Evolutionary conservation across 1,140 invertebrate species (phyloP).

Genomic region (Drosophila seguyi): DNA sequence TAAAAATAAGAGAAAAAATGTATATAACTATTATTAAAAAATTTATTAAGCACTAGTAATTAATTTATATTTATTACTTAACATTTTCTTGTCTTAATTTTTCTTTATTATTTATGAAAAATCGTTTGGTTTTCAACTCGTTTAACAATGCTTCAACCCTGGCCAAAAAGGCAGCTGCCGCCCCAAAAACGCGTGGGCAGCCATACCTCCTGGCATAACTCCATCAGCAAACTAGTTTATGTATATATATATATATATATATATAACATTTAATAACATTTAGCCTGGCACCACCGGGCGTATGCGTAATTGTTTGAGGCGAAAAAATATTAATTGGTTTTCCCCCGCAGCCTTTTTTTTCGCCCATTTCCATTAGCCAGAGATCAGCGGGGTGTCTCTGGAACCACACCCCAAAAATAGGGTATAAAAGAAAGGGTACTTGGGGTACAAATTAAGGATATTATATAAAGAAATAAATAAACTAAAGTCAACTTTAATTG

Average conservation of each 20-base stretch:
- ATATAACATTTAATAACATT: slow-evolving; percentile 63
- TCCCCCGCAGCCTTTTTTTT: not conserved
- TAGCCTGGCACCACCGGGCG: slow-evolving; percentile 34
- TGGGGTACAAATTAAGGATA: not conserved
- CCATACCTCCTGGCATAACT: slow-evolving; percentile 18
- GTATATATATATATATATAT: not conserved
- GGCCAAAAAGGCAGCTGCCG: slow-evolving; percentile 15
- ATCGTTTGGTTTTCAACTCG: not conserved
- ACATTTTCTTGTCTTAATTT: too few species aligned
- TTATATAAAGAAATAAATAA: not conserved
- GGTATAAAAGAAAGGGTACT: too few species aligned
- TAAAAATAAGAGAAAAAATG: too few species aligned
- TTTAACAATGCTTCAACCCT: slow-evolving; percentile 1
- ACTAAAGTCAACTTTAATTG: not conserved
- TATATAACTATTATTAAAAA: too few species aligned
- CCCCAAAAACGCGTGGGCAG: slow-evolving; percentile 16
- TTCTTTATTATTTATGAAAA: not conserved
- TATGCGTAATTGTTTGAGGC: slow-evolving; percentile 29
- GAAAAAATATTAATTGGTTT: slow-evolving; percentile 41
- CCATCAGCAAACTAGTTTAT: slow-evolving; percentile 6
- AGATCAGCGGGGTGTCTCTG: slow-evolving; percentile 23
- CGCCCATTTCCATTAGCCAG: not conserved
- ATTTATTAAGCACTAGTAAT: too few species aligned
- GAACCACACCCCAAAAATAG: not conserved
- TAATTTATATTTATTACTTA: too few species aligned